Evolutionary conservation across 2,888 invertebrate genomes (phyloP).

Genomic region (Capitulum mitella): DNA sequence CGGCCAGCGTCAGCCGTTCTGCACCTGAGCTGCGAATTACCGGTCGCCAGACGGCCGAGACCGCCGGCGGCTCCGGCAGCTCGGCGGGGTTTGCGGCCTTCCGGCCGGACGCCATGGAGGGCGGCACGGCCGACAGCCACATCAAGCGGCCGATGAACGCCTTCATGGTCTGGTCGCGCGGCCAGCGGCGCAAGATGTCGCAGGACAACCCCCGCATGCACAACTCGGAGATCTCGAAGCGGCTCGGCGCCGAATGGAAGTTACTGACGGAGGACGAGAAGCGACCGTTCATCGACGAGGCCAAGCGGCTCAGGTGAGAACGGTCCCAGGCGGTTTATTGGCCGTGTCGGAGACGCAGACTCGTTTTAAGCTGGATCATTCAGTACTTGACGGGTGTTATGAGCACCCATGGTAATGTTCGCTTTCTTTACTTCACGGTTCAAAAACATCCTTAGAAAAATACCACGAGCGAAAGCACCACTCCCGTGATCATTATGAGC

Average conservation of each 20-base stretch:
- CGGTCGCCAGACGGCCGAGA: background rate
- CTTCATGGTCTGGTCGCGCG: constrained; percentile 38
- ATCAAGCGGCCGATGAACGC: constrained; percentile 38
- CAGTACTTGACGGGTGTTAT: too few species aligned
- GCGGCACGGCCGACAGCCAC: constrained; percentile 30
- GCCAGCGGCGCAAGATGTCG: constrained; percentile 37
- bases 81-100: background rate
- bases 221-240: constrained; percentile 37
- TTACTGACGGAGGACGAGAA: constrained; percentile 76
- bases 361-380: too few species aligned
- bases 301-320: constrained; percentile 67
- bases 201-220: constrained; percentile 38
- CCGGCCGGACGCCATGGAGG: background rate
- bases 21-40: too few species aligned
- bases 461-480: too few species aligned
- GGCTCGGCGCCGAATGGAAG: constrained; percentile 78
- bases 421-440: too few species aligned
- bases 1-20: too few species aligned
- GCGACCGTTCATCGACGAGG: constrained; percentile 90
- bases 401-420: too few species aligned
- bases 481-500: too few species aligned
- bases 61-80: background rate
- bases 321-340: too few species aligned
- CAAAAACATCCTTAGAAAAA: too few species aligned
- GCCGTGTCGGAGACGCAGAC: too few species aligned